Conservation (phyloP, 2,888 invertebrate genomes). For the Tipula confusa region DNA sequence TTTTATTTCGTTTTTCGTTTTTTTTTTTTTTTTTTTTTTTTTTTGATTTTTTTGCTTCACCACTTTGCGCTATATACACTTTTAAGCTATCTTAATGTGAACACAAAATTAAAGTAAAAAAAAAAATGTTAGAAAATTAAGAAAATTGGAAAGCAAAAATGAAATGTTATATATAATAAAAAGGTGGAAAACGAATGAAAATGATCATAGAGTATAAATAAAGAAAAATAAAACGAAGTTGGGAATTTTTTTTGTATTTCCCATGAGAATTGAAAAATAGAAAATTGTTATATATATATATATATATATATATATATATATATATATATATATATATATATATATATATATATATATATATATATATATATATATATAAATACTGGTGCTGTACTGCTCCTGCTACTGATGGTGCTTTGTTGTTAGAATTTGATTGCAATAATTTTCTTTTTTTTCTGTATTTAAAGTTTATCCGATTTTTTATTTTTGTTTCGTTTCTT, state of each 20-base stretch:
- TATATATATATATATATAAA: too few relatives aligned
- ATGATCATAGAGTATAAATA: not conserved
- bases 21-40: not conserved
- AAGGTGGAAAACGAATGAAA: conserved; percentile 25
- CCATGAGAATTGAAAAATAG: not conserved
- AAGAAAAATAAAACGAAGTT: not conserved
- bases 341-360: too few relatives aligned
- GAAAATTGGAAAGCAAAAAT: conserved; percentile 3
- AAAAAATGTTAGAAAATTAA: conserved; percentile 3
- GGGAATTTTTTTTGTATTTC: not conserved
- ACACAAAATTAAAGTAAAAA: too few relatives aligned
- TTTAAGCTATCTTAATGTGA: not conserved
- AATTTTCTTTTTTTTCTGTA: not conserved
- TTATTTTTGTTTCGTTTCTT: not conserved
- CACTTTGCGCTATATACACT: not conserved
- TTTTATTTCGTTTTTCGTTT: not conserved
- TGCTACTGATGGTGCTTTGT: not conserved
- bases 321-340: too few relatives aligned
- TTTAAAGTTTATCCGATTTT: conserved; percentile 8
- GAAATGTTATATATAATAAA: conserved; percentile 13
- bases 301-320: too few relatives aligned
- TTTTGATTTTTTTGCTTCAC: not conserved
- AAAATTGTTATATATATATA: too few relatives aligned
- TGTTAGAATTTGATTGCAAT: conserved; percentile 20
- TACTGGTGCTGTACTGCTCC: not conserved